Base-by-base conservation (phyloP, 2,797 vertebrate genomes). In the Dallia pectoralis region DNA sequence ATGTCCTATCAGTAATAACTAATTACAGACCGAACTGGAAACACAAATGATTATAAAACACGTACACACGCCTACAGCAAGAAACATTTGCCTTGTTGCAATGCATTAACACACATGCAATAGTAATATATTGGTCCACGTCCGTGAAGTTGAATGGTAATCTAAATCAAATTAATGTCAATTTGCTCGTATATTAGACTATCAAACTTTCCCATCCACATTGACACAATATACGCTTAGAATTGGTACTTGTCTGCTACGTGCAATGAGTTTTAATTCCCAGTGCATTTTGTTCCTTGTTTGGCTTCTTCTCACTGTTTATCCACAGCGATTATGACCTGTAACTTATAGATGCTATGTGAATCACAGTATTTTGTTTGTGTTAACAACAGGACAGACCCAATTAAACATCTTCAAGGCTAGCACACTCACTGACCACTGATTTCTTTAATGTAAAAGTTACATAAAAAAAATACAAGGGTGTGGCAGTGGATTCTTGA, bases 221-320 rank as follows among this genome's bases (percentile, higher is more conserved):
- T 44, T 44, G 40, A 44, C 40, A 44, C 40, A 44, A 44, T 44
- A 14, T 40, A 65, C 63, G 32, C 65, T 68, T 56, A 27, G 62
- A 49, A 70, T 63, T 67, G 53, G 67, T 63, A 49, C 44, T 69
- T 64, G 65, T 56, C 40, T n/a, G 22, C 29, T 68, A 87, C 86
- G 84, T 84, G 84, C 86, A 68, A n/a, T 64, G 80, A 49, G 72
- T 83, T 67, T 75, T 81, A 89, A 88, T 85, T 80, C 77, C 76
- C 77, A 67, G 12, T 72, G 66, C 67, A 63, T 63, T 75, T 0
- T 66, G 51, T 71, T 73, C 71, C 74, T 76, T 68, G 76, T 70
- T 18, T 74, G 70, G 76, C 78, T 74, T 77, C 78, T 72, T 78
- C 47, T 73, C 72, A 65, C 33, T 78, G 84, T 81, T 84, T 79